A percentile compares a stretch with the other conserved stretches of the same genome.
These are phyloP conservation scores for Callyntrura guangdongensis DNA, from an alignment of 2,888 invertebrate genomes.

Conservation along the genomic window DNA sequence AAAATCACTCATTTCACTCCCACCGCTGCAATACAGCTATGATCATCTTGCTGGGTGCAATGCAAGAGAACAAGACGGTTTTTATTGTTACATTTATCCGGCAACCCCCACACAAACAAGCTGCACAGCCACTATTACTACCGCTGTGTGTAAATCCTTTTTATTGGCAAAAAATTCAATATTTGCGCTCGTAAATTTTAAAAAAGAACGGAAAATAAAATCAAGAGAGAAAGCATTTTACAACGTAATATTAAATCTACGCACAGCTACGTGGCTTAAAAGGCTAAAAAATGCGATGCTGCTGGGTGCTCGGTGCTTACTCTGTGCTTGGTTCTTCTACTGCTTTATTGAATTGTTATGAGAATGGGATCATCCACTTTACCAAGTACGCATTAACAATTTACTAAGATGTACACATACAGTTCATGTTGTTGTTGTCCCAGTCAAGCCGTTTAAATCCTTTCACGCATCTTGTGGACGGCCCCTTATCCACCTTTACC, in stretches of 20 bases:
- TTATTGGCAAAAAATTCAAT: constrained; percentile 73
- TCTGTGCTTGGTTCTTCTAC: neutral
- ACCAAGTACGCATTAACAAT: too few relatives aligned
- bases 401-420: too few relatives aligned
- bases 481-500: neutral
- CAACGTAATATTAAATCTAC: constrained; percentile 45
- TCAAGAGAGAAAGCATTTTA: constrained; percentile 46
- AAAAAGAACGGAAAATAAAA: constrained; percentile 39
- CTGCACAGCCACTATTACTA: neutral
- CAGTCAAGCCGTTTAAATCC: too few relatives aligned
- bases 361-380: neutral
- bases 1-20: constrained; percentile 40
- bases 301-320: neutral
- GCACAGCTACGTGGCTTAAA: neutral
- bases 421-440: too few relatives aligned
- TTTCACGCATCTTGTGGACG: neutral
- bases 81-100: constrained; percentile 26
- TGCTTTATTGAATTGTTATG: constrained; percentile 32
- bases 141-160: constrained; percentile 62
- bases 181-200: constrained; percentile 74
- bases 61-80: constrained; percentile 2
- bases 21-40: neutral
- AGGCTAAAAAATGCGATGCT: neutral
- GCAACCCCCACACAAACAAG: neutral
- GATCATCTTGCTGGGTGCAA: neutral